Percentiles rank a stretch among this genome's conserved stretches.
Evolutionary conservation across 1,140 invertebrate species (phyloP).

Genomic region (Orchesella cincta): DNA sequence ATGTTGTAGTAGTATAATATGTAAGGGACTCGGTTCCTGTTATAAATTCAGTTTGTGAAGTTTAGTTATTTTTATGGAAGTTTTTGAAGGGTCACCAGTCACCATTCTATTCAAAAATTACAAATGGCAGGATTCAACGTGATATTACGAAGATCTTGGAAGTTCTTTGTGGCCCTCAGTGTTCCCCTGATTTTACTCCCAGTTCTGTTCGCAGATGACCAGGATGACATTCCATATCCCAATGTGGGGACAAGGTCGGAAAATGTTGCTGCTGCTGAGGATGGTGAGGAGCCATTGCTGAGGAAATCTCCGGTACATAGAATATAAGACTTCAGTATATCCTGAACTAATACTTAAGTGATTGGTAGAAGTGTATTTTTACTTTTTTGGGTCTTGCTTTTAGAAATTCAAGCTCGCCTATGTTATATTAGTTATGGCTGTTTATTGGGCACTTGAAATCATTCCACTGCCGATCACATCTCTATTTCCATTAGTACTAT

Average conservation of each 20-base stretch:
- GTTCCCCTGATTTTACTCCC: not conserved
- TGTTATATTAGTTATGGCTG: conserved; percentile 75
- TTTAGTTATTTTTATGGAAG: too few species aligned
- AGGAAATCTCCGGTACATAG: not conserved
- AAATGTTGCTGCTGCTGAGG: not conserved
- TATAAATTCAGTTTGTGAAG: too few species aligned
- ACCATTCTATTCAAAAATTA: too few species aligned
- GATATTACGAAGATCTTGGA: not conserved
- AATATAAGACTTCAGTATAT: not conserved
- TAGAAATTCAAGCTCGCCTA: conserved; percentile 66
- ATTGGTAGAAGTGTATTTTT: not conserved
- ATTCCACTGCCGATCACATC: conserved; percentile 78
- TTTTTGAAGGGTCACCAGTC: too few species aligned
- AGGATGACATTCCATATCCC: not conserved
- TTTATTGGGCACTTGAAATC: conserved; percentile 80
- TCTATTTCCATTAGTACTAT: conserved; percentile 76
- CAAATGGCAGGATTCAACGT: not conserved
- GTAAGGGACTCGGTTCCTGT: too few species aligned
- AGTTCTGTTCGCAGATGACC: not conserved
- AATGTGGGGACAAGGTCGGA: too few species aligned
- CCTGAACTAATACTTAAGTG: not conserved
- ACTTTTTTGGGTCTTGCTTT: conserved; percentile 33
- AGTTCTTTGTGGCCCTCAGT: not conserved
- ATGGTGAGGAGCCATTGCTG: not conserved
- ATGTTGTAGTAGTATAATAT: too few species aligned